Conservation (phyloP, 2,797 vertebrate genomes). For the Clarias laeviceps region DNA sequence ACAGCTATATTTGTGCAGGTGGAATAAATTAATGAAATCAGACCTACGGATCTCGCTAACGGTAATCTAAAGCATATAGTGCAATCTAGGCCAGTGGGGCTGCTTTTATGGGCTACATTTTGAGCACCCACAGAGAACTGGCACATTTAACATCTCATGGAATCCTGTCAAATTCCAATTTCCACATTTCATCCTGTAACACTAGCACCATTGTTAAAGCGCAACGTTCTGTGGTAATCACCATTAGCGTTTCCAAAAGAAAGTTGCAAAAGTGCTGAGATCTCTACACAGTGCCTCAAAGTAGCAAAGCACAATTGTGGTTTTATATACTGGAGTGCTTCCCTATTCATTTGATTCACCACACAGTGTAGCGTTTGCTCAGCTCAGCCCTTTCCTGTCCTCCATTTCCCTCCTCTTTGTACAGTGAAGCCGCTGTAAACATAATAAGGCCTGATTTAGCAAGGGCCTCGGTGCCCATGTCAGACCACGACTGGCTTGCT, state of each 20-base stretch:
- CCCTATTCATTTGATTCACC: slow-evolving; percentile 56
- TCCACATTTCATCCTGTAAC: slow-evolving; percentile 56
- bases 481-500: slow-evolving; percentile 50
- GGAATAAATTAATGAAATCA: slow-evolving; percentile 54
- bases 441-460: slow-evolving; percentile 60
- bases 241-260: slow-evolving; percentile 51
- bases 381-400: slow-evolving; percentile 55
- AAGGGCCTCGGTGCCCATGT: slow-evolving; percentile 54
- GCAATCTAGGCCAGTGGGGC: slow-evolving; percentile 39
- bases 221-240: slow-evolving; percentile 44
- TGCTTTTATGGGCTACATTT: slow-evolving; percentile 52
- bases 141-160: slow-evolving; percentile 55
- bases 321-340: slow-evolving; percentile 58
- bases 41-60: slow-evolving; percentile 42
- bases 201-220: slow-evolving; percentile 58
- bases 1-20: slow-evolving; percentile 51
- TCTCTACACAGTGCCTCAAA: slow-evolving; percentile 41
- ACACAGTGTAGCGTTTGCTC: slow-evolving; percentile 57
- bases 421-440: slow-evolving; percentile 58
- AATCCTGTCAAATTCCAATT: slow-evolving; percentile 58
- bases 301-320: slow-evolving; percentile 56
- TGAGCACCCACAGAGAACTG: slow-evolving; percentile 53
- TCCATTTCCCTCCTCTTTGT: slow-evolving; percentile 54
- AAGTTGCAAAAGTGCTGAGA: slow-evolving; percentile 55
- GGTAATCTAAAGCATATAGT: slow-evolving; percentile 53